Conservation (phyloP, 2,888 invertebrate species). For the Pheosia tremula region DNA sequence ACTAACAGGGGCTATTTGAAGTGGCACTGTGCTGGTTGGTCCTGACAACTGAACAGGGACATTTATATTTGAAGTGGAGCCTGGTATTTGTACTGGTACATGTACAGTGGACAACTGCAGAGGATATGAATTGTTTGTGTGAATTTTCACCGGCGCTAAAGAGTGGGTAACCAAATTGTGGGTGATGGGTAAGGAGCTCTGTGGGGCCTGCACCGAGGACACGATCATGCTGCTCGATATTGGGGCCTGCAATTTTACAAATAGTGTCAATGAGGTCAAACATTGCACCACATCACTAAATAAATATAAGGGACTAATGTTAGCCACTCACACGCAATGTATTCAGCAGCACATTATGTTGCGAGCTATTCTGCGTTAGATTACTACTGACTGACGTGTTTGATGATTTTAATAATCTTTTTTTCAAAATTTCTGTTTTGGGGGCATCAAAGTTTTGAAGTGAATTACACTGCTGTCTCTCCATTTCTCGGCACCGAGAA, state of each 20-base stretch:
- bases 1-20: slow-evolving; percentile 75
- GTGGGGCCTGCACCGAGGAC: slow-evolving; percentile 76
- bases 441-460: slow-evolving; percentile 82
- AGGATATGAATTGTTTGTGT: slow-evolving; percentile 70
- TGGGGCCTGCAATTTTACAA: slow-evolving; percentile 74
- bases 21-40: slow-evolving; percentile 64
- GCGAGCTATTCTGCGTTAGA: slow-evolving; percentile 64
- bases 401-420: slow-evolving; percentile 76
- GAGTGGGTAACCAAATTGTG: slow-evolving; percentile 77
- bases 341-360: slow-evolving; percentile 78
- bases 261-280: slow-evolving; percentile 59
- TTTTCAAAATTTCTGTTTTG: slow-evolving; percentile 81
- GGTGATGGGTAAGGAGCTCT: slow-evolving; percentile 75
- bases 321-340: slow-evolving; percentile 74
- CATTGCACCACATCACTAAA: slow-evolving; percentile 31
- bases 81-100: slow-evolving; percentile 79
- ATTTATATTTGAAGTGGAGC: slow-evolving; percentile 75
- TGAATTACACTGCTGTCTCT: slow-evolving; percentile 79
- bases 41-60: slow-evolving; percentile 77
- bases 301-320: slow-evolving; percentile 25
- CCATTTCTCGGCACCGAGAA: slow-evolving; percentile 74
- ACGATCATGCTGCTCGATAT: slow-evolving; percentile 81
- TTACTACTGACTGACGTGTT: slow-evolving; percentile 59
- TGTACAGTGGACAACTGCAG: slow-evolving; percentile 77
- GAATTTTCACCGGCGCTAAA: slow-evolving; percentile 76